Evolutionary conservation across 2,113 vertebrate genomes (phyloP), one percentile per base, ranked within the genome.

Genomic region (Ondatra zibethicus): DNA sequence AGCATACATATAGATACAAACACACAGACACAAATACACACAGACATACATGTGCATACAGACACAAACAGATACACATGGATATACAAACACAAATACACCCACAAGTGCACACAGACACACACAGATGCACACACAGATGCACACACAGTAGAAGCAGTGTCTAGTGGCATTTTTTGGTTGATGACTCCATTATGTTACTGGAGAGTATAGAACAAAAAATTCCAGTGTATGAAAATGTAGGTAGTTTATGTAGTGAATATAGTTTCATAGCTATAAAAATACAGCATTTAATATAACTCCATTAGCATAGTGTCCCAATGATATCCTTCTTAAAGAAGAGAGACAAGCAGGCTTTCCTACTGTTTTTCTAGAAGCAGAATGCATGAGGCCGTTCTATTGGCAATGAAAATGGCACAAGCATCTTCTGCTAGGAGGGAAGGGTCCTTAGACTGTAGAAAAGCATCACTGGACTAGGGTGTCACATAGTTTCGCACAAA

Each of bases 181-280:
- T 14, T 66, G 29, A 65, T 80, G 39, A 58, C 33, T 58, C 16
- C 84, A 29, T 75, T 75, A 5, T 72, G 27, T 85, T 73, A 95
- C 31, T 58, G 45, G 55, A 89, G 13, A 87, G 87, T 94, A 27
- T 17, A 47, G 16, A 75, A 39, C 12, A 89, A 50, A 63, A 81
- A 33, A 29, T 93, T 72, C 3, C 3, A 86, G 10, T 58, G 25
- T 61, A 77, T 73, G 70, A 96, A 96, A 95, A 66, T 93, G 14
- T 6, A 91, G 61, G 47, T 39, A 39, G 70, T 72, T 72, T n/a
- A 39, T 21, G 19, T 72, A n/a, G 36, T 10, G n/a, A 72, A 72
- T 65, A 85, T 45, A 72, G n/a, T 8, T 80, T 14, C 61, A 19
- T 42, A 82, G 45, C 70, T 93, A n/a, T 92, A 50, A 92, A 96